Percentiles rank a stretch among this genome's conserved stretches.
These are phyloP conservation scores for Phaenicophaeus curvirostris DNA, from an alignment of 2,797 vertebrate genomes.

Conservation along the genomic window DNA sequence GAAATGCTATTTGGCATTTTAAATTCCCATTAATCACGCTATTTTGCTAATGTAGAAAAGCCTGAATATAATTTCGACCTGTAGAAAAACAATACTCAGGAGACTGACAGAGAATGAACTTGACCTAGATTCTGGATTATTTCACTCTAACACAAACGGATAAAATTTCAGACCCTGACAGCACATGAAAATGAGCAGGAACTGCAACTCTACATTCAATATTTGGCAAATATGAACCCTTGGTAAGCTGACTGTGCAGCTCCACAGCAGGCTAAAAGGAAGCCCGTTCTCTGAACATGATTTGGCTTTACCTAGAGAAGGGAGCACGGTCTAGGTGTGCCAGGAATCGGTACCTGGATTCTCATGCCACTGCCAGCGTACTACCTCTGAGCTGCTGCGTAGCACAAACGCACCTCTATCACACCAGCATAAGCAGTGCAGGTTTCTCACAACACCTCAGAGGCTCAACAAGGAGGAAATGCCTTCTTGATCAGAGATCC, in stretches of 20 bases:
- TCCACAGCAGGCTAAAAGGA: neutral
- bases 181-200: neutral
- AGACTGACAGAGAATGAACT: neutral
- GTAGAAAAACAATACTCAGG: neutral
- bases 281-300: neutral
- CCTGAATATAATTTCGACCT: neutral
- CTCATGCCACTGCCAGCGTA: rapidly evolving
- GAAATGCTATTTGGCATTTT: constrained; percentile 40
- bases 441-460: neutral
- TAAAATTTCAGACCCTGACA: neutral
- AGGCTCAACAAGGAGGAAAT: neutral
- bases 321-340: neutral
- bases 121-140: constrained; percentile 24
- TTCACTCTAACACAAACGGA: neutral
- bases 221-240: neutral
- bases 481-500: neutral
- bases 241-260: neutral
- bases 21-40: constrained; percentile 37
- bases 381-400: neutral
- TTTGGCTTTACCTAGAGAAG: neutral
- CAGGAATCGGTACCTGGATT: rapidly evolving
- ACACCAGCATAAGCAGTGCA: rapidly evolving
- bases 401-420: neutral
- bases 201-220: neutral
- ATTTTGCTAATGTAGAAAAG: constrained; percentile 18